phyloP scores from a whole-genome alignment of 2,888 invertebrate species.

The Seladonia tumulorum region DNA sequence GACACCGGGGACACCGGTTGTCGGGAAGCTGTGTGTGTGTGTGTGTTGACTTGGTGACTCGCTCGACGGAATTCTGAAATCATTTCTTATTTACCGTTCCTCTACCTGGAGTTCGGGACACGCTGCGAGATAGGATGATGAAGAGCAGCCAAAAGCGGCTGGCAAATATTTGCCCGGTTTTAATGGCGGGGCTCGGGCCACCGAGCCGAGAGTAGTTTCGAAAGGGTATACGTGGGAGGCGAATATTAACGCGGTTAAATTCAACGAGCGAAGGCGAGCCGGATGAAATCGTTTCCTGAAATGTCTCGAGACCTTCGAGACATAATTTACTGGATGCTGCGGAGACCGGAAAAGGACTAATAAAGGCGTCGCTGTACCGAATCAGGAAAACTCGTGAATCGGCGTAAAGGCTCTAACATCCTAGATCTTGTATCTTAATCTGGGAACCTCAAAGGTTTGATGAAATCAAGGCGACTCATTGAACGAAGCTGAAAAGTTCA shows the following conservation, averaged over 20 bases:
- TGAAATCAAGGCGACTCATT: not conserved
- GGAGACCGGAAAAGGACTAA: not conserved
- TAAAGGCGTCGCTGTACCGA: not conserved
- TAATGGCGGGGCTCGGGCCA: conserved; percentile 63
- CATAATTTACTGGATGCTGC: conserved; percentile 35
- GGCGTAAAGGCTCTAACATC: not conserved
- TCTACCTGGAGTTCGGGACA: conserved; percentile 30
- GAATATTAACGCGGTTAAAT: conserved; percentile 36
- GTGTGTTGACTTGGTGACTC: conserved; percentile 43
- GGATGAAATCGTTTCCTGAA: not conserved
- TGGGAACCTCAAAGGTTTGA: not conserved
- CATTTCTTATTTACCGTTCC: conserved; percentile 56
- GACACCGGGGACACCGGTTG: not conserved
- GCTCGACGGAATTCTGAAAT: conserved; percentile 50
- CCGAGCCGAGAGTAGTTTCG: conserved; percentile 34
- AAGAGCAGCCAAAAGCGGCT: conserved; percentile 52
- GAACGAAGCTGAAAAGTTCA: not conserved
- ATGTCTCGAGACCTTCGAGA: not conserved
- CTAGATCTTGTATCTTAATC: not conserved
- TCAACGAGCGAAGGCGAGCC: conserved; percentile 11
- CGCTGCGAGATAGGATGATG: conserved; percentile 60
- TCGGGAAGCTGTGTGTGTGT: conserved; percentile 3
- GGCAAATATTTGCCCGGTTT: conserved; percentile 66
- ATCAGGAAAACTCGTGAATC: not conserved
- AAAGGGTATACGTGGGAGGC: conserved; percentile 19